Evolutionary conservation across 2,888 invertebrate species (phyloP), one percentile per base, ranked within the genome.

Genomic region (Linnaemya vulpina): DNA sequence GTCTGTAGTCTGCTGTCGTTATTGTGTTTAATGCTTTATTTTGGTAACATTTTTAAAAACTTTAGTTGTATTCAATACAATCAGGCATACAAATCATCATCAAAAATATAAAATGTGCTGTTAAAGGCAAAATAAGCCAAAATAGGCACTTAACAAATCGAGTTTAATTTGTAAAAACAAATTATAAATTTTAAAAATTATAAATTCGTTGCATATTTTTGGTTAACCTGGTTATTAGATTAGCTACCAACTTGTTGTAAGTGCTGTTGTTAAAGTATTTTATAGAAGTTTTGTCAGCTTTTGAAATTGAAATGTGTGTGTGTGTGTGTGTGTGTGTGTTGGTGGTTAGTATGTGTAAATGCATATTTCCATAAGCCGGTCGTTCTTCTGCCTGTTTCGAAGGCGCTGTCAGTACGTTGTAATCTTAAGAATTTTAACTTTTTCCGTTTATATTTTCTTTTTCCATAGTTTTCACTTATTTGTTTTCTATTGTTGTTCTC

Each of bases 351-450:
- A 10, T 46, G n/a, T 60, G 40, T 11, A 35, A 60, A 46, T 55
- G 17, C 38, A 25, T 46, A 30, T 63, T 51, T 25, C n/a, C 25
- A 20, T 75, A 55, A 60, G 62, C 49, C 25, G 40, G 13, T 74
- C 62, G 58, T 1, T 11, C 40, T 11, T 51, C 30, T 77, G 30
- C 51, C 30, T 77, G 15, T 22, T 40, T 70, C 40, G 17, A 53
- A 65, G 40, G n/a, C 38, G 25, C 68, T 68, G 81, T 43, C 76
- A 40, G 76, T 82, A 55, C 40, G 17, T 63, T 75, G 81, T 78
- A 74, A 74, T 84, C 77, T 70, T 77, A 84, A 77, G 77, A 84
- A 84, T 84, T 84, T 73, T 62, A 75, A 71, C 71, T 84, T 84
- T 76, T 77, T n/a, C 13, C 51, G 63, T 46, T 46, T 75, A 46